Conservation (phyloP, 2,888 invertebrate species). For the Thera obeliscata region DNA sequence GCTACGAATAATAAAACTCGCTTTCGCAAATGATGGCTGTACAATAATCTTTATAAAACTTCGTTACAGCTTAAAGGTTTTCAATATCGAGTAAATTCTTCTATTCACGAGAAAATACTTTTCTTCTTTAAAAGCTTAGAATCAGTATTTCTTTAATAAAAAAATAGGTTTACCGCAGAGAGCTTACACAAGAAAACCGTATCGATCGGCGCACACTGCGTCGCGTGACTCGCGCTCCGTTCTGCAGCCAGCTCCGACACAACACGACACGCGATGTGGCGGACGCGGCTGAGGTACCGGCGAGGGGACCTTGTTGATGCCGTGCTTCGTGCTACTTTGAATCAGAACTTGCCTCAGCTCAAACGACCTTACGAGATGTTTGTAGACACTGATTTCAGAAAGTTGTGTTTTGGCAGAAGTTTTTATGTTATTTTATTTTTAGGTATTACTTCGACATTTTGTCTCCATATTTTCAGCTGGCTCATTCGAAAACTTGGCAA, state of each 20-base stretch:
- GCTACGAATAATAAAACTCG: not conserved
- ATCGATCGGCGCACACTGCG: constrained; percentile 32
- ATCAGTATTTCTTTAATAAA: not conserved
- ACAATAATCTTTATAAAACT: not conserved
- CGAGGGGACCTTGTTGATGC: constrained; percentile 20
- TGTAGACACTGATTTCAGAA: not conserved
- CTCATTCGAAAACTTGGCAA: not conserved
- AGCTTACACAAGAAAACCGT: constrained; percentile 19
- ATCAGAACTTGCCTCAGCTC: not conserved
- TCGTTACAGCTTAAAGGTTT: not conserved
- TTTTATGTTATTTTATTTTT: not conserved
- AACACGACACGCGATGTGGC: constrained; percentile 42
- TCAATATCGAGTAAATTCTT: not conserved
- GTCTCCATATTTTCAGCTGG: no score
- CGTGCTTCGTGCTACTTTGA: constrained; percentile 17
- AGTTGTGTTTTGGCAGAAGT: not conserved
- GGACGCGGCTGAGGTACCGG: constrained; percentile 16
- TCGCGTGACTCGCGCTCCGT: constrained; percentile 28
- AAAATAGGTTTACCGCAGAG: constrained; percentile 18
- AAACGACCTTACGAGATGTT: not conserved
- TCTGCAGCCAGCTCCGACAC: constrained; percentile 2
- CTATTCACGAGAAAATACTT: not conserved
- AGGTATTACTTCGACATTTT: no score
- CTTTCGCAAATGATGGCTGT: not conserved
- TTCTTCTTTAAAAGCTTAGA: not conserved